These are phyloP conservation scores for Melierax canorus DNA, from an alignment of 2,113 vertebrate genomes.

Conservation along the genomic window DNA sequence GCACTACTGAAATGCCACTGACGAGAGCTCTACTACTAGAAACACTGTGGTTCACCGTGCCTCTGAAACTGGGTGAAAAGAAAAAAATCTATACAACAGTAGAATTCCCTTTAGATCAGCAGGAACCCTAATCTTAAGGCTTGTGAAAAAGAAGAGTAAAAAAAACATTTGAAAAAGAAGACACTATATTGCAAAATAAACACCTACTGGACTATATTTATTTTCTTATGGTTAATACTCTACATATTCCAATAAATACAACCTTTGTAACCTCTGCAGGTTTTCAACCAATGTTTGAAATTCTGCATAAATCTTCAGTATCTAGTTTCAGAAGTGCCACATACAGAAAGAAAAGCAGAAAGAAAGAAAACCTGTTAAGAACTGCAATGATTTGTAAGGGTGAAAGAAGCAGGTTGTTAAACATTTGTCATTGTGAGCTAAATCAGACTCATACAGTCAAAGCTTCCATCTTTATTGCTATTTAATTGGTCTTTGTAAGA, in stretches of 20 bases:
- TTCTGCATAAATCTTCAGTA: background rate
- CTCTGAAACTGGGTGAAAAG: background rate
- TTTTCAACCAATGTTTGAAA: background rate
- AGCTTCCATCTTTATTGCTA: background rate
- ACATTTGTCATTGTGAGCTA: background rate
- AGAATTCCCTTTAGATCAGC: background rate
- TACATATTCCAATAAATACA: background rate
- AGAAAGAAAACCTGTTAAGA: constrained; percentile 26
- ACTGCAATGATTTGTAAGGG: background rate
- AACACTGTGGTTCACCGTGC: background rate
- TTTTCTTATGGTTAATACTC: constrained; percentile 13
- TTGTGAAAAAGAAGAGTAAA: background rate
- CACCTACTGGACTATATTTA: background rate
- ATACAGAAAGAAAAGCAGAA: background rate
- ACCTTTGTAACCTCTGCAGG: background rate
- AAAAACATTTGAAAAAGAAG: background rate
- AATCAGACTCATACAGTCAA: background rate
- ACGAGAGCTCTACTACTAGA: background rate
- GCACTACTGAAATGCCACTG: background rate
- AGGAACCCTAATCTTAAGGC: background rate
- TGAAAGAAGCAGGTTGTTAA: constrained; percentile 28
- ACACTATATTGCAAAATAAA: constrained; percentile 1
- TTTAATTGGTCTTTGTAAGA: background rate
- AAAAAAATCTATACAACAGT: background rate
- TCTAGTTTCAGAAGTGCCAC: background rate